Base-by-base conservation (phyloP, 2,113 vertebrate species). In the Scolopax mira region DNA sequence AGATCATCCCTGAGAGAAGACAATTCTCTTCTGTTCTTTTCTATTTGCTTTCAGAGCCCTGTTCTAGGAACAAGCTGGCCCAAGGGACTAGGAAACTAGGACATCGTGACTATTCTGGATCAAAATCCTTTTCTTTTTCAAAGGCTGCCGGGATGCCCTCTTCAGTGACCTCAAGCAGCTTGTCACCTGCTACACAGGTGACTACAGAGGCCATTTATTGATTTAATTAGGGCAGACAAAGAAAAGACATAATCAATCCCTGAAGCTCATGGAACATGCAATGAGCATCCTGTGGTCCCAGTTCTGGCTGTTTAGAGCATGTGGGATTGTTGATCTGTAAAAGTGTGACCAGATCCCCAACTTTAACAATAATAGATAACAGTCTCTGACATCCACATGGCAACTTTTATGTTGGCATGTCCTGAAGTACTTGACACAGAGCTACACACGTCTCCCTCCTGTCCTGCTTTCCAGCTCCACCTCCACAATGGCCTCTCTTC, bases 31-130 rank as follows among this genome's bases (percentile, higher is more conserved):
- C 83, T 72, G 41, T 78, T 85, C 83, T 62, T 79, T 52, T 35
- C 90, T 70, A 8, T 74, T n/a, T 65, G 83, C 88, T 90, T 79
- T 88, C 90, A 57, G 75, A 95, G 79, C 77, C 61, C 88, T 69
- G 83, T 57, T 92, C 95, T 27, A 94, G 79, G 92, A 96, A 81
- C 41, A 31, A 21, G 93, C 72, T 58, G 92, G 93, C 96, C 92
- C 82, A 57, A 35, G 88, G 92, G 88, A 89, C 55, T 2, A 9
- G 66, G 82, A 92, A 96, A 96, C 77, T 93, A 81, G 92, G 96
- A 80, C 92, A 90, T 6, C 39, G 24, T n/a, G 65, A 35, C 90
- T 93, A 49, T 90, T 96, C 79, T 92, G 65, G 93, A 96, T 95
- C 88, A 74, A 95, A 93, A 94, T 7, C 69, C 65, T 81, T 49